These are phyloP conservation scores for Pseudopleuronectes americanus DNA, from an alignment of 2,797 vertebrate species.

Conservation along the genomic window DNA sequence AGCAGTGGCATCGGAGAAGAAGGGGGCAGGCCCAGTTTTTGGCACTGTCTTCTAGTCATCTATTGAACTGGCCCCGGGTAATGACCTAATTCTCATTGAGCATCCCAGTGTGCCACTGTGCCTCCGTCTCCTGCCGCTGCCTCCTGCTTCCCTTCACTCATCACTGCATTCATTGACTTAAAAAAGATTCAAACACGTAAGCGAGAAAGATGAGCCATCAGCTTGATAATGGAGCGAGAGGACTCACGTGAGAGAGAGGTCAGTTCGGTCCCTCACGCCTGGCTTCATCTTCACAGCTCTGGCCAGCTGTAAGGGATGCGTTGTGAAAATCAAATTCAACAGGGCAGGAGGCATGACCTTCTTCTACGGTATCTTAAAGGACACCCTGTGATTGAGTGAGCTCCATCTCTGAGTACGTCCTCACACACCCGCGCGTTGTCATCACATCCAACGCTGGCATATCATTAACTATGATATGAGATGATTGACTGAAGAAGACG, in stretches of 20 bases:
- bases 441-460: conserved; percentile 49
- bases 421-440: conserved; percentile 37
- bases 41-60: conserved; percentile 71
- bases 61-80: conserved; percentile 76
- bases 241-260: conserved; percentile 28
- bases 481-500: conserved; percentile 40
- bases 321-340: conserved; percentile 40
- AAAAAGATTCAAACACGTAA: conserved; percentile 43
- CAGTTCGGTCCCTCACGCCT: conserved; percentile 29
- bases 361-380: conserved; percentile 39
- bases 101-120: conserved; percentile 53
- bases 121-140: conserved; percentile 40
- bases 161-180: conserved; percentile 53
- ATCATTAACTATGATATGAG: conserved; percentile 34
- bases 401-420: conserved; percentile 27
- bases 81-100: conserved; percentile 80
- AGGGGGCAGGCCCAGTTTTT: conserved; percentile 57
- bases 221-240: conserved; percentile 29
- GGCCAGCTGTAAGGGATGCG: conserved; percentile 51
- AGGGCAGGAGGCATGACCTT: conserved; percentile 52
- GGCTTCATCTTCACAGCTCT: conserved; percentile 50
- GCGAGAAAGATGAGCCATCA: conserved; percentile 10
- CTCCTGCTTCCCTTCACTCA: conserved; percentile 57
- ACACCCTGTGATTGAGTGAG: conserved; percentile 39
- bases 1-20: conserved; percentile 42